These are phyloP conservation scores for Brachylomia viminalis DNA, from an alignment of 2,888 invertebrate genomes.

Conservation along the genomic window DNA sequence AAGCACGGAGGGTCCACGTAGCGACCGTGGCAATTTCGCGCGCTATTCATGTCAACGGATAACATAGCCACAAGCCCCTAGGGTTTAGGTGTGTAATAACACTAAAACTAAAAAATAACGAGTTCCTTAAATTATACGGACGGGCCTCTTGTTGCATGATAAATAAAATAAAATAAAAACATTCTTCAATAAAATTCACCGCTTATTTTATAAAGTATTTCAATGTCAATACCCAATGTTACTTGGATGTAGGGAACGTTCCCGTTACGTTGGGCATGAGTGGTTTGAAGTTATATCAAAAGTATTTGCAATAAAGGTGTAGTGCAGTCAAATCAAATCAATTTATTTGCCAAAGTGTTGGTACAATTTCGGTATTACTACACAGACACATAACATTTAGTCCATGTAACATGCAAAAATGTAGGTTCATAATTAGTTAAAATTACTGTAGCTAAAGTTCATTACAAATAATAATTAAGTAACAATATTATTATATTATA, in stretches of 20 bases:
- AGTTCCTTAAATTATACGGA: no score
- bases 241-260: no score
- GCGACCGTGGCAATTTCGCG: no score
- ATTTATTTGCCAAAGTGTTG: no score
- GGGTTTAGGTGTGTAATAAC: no score
- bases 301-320: constrained; percentile 3
- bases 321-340: neutral
- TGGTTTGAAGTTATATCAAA: neutral
- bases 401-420: neutral
- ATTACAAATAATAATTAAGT: neutral
- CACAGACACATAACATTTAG: no score
- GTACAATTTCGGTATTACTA: no score
- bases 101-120: neutral
- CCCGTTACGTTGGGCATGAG: neutral
- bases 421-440: neutral
- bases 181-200: neutral
- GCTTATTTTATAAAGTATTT: neutral
- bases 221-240: neutral
- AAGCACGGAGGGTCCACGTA: no score
- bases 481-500: no score
- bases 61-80: no score
- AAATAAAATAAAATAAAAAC: neutral
- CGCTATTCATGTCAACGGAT: no score
- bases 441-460: neutral
- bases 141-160: neutral